Percentiles rank a stretch among this genome's conserved stretches.
Evolutionary conservation across 2,797 vertebrate genomes (phyloP).

Genomic region (Valencia hispanica): DNA sequence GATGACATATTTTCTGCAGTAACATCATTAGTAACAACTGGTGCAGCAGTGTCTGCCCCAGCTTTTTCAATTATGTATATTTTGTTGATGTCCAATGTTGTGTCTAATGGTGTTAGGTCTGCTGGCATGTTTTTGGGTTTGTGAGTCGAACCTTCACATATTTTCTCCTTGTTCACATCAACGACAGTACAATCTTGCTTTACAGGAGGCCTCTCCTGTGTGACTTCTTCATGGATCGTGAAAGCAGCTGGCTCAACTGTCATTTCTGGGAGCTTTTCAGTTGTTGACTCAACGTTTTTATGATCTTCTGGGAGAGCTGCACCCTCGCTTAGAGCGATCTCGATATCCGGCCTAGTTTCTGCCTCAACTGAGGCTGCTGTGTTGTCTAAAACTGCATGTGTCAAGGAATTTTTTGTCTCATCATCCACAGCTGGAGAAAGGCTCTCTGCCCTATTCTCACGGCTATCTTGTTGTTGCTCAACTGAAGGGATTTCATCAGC

Average conservation of each 20-base stretch:
- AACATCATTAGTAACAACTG: slow-evolving; percentile 16
- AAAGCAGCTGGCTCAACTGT: slow-evolving; percentile 28
- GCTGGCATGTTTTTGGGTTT: slow-evolving; percentile 17
- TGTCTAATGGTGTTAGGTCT: slow-evolving; percentile 22
- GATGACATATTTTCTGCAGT: slow-evolving; percentile 33
- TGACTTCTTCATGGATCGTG: slow-evolving; percentile 22
- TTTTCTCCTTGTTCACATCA: slow-evolving; percentile 27
- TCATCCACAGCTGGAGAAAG: slow-evolving; percentile 29
- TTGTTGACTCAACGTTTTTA: slow-evolving; percentile 39
- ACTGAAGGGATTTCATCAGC: slow-evolving; percentile 32
- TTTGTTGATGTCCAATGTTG: slow-evolving; percentile 9
- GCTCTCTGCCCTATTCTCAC: slow-evolving; percentile 43
- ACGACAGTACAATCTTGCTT: slow-evolving; percentile 13
- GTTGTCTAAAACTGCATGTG: slow-evolving; percentile 49
- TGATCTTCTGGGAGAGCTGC: slow-evolving; percentile 33
- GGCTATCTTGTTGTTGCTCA: slow-evolving; percentile 49
- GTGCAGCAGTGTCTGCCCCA: slow-evolving; percentile 14
- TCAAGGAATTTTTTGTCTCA: slow-evolving; percentile 43
- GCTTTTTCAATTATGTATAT: not conserved
- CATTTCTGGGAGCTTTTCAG: slow-evolving; percentile 44
- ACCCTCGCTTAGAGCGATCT: slow-evolving; percentile 40
- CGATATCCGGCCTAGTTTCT: slow-evolving; percentile 42
- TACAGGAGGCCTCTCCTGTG: slow-evolving; percentile 45
- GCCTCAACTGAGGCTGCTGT: slow-evolving; percentile 27
- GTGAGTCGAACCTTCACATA: slow-evolving; percentile 5